These are phyloP conservation scores for Pseudoips prasinana DNA, from an alignment of 2,888 invertebrate species.

Conservation along the genomic window DNA sequence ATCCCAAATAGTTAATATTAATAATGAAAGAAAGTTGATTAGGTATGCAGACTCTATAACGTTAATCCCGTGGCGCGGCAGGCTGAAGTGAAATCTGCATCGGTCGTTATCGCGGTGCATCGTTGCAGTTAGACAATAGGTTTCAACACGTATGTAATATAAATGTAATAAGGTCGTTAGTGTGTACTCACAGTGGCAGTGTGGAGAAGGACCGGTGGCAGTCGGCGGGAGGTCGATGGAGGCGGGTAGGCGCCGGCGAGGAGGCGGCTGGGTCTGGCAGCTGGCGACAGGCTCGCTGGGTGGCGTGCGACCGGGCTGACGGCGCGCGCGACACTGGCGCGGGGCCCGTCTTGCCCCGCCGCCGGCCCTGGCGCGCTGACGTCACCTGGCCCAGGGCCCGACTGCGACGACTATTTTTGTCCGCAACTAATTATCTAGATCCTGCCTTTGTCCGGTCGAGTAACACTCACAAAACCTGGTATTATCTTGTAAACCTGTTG, in stretches of 20 bases:
- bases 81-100: slow-evolving; percentile 70
- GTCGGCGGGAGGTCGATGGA: slow-evolving; percentile 38
- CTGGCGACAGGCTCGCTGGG: slow-evolving; percentile 40
- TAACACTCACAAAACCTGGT: slow-evolving; percentile 64
- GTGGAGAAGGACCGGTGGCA: slow-evolving; percentile 40
- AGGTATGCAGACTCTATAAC: slow-evolving; percentile 11
- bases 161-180: slow-evolving; percentile 30
- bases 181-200: slow-evolving; percentile 47
- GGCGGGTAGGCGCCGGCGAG: slow-evolving; percentile 32
- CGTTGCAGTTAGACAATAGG: slow-evolving; percentile 58
- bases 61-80: slow-evolving; percentile 35
- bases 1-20: slow-evolving; percentile 14
- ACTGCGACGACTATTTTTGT: slow-evolving; percentile 75
- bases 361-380: slow-evolving; percentile 75
- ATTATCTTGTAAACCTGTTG: slow-evolving; percentile 44
- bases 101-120: slow-evolving; percentile 56
- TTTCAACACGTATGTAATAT: slow-evolving; percentile 42
- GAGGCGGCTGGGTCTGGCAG: slow-evolving; percentile 37
- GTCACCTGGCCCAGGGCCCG: slow-evolving; percentile 82
- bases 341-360: slow-evolving; percentile 82
- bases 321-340: slow-evolving; percentile 81
- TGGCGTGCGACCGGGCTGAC: slow-evolving; percentile 75
- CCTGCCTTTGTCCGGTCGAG: slow-evolving; percentile 71
- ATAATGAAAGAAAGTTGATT: slow-evolving; percentile 3
- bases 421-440: slow-evolving; percentile 77